Evolutionary conservation across 2,888 invertebrate species (phyloP), one percentile per base, ranked within the genome.

Genomic region (Agrochola macilenta): DNA sequence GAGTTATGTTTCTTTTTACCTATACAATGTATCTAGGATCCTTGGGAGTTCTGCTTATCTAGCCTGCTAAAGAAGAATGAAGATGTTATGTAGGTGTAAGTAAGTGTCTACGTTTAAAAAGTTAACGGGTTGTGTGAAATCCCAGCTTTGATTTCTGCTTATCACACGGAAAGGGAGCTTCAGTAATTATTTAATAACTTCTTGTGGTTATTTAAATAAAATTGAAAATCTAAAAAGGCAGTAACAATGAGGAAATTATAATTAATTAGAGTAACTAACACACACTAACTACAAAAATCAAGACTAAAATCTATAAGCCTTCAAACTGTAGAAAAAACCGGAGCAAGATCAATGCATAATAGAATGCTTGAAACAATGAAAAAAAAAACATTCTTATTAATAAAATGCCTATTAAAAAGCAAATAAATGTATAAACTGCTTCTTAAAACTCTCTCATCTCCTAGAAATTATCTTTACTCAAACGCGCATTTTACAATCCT

Each of bases 21-120:
- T 39, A 49, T 69, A 17, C 12, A 35, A 63, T 82, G 0, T 73
- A 54, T 79, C 30, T 84, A 79, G 66, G 54, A 60, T 35, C 23
- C 7, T 35, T 57, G 30, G 61, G 26, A 57, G 30, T 46, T 39
- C 69, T 73, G 57, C 64, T 71, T 70, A 81, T 68, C 65, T 49
- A 20, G 1, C 12, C 17, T 46, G 26, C 23, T 43, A 52, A 49
- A 58, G 63, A 80, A 69, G 52, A 43, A 26, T 73, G 69, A 73
- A 81, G 52, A 60, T 74, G 35, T n/a, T 1, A 30, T 43, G 9
- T 7, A 46, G 39, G n/a, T 52, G 5, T 9, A n/a, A 3, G 8
- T n/a, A 78, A 52, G 3, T 11, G 11, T 26, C 2, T n/a, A 26
- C 8, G 26, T 30, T 26, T 17, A 2, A n/a, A 57, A 61, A n/a